Evolutionary conservation across 1,140 invertebrate species (phyloP), one percentile per base, ranked within the genome.

Genomic region (Microplitis mediator): DNA sequence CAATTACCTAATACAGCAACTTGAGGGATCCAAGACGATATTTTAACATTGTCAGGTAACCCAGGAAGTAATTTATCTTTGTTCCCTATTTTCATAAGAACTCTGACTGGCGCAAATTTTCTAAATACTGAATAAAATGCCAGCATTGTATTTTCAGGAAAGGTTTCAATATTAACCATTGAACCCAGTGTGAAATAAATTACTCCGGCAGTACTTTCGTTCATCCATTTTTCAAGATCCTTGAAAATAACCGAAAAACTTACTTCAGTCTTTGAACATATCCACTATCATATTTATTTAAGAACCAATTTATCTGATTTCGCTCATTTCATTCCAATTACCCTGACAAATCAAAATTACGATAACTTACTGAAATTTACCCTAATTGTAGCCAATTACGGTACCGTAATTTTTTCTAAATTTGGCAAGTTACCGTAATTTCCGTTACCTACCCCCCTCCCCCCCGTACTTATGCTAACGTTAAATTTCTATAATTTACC

Each of bases 171-270:
- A 68, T 89, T 90, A 31, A 93, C 83, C 81, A 91, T 89, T 3
- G 92, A 92, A 16, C 93, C 93, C 76, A 94, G 89, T 74, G 91
- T 92, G 74, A 94, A 92, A 70, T 91, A 91, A 39, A 94, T 89
- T 2, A 93, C 90, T 0, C 93, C 93, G 76, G 92, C 82, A 71
- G 89, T 87, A 50, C 92, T 90, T 73, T 90, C 91, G 71, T 93
- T 91, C 45, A 93, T 81, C 82, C 91, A 91, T 66, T 91, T 90
- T 76, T 91, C 87, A 11, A 94, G 75, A 58, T 92, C 91, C 91
- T 93, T 11, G 36, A 67, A 68, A 23, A 23, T 23, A 23, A 23
- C 23, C 23, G 23, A 2, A 23, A 23, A 23, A 23, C 23, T 2
- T 23, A 23, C 23, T 23, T 23, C 2, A 23, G 23, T 23, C 2